These are phyloP conservation scores for Agonopterix alstromeriana DNA, from an alignment of 2,888 invertebrate species.

Conservation along the genomic window DNA sequence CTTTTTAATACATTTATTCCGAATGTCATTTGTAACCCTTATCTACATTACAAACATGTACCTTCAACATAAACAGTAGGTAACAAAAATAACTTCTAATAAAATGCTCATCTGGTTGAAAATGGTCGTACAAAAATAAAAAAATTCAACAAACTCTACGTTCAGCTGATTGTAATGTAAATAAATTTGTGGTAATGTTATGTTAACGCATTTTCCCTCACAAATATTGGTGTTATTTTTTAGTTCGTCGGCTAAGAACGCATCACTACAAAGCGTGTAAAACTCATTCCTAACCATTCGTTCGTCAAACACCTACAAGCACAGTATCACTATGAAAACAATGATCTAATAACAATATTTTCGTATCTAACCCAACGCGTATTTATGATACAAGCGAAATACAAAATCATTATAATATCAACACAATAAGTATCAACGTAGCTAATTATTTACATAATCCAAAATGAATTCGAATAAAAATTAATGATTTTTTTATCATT, in stretches of 20 bases:
- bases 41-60: too few relatives aligned
- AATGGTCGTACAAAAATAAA: conserved; percentile 15
- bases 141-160: neutral
- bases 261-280: neutral
- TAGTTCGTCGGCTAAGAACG: neutral
- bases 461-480: conserved; percentile 2
- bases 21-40: too few relatives aligned
- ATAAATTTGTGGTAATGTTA: neutral
- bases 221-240: too few relatives aligned
- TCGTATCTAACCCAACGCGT: conserved; percentile 13
- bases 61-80: conserved; percentile 3
- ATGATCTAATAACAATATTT: conserved; percentile 12
- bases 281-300: neutral
- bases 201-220: neutral
- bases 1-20: too few relatives aligned
- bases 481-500: too few relatives aligned
- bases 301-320: conserved; percentile 13
- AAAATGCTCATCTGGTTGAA: conserved; percentile 18
- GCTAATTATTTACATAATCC: conserved; percentile 34
- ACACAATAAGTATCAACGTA: conserved; percentile 23
- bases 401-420: conserved; percentile 29
- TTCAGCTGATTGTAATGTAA: neutral
- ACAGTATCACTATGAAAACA: conserved; percentile 13
- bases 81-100: conserved; percentile 11
- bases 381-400: conserved; percentile 26